These are phyloP conservation scores for Amblyteles armatorius DNA, from an alignment of 2,888 invertebrate genomes.

Conservation along the genomic window DNA sequence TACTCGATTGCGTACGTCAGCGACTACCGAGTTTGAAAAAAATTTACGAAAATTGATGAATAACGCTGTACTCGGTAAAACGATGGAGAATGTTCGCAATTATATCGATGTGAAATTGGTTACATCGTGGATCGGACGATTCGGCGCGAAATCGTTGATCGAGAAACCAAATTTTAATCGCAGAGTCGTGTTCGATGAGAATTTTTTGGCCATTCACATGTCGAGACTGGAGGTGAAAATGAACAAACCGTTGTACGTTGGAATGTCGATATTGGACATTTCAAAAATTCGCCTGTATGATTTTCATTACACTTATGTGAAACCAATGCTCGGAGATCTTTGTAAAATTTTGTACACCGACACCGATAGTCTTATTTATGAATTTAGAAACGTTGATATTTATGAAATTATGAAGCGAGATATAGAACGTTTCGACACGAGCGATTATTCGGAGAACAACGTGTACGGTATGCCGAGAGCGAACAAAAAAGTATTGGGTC, in stretches of 20 bases:
- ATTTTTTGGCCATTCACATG: conserved; percentile 79
- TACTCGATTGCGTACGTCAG: no score
- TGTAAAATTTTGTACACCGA: conserved; percentile 67
- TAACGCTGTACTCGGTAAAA: conserved; percentile 57
- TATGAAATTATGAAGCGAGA: not conserved
- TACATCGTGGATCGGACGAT: conserved; percentile 75
- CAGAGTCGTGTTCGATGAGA: conserved; percentile 75
- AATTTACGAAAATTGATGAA: no score
- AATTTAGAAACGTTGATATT: not conserved
- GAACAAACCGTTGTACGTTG: conserved; percentile 67
- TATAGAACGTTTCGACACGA: not conserved
- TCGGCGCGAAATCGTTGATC: conserved; percentile 76
- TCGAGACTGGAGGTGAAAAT: conserved; percentile 68
- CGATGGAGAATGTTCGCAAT: conserved; percentile 76
- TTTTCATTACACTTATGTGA: conserved; percentile 57
- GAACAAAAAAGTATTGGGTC: no score
- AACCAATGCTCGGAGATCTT: conserved; percentile 50
- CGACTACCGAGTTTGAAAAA: no score
- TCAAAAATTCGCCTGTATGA: conserved; percentile 66
- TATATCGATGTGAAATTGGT: conserved; percentile 73
- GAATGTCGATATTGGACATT: conserved; percentile 62
- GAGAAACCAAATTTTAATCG: conserved; percentile 77
- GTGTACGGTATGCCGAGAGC: no score
- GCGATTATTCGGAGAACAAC: not conserved
- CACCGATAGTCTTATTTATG: conserved; percentile 15